These are phyloP conservation scores for Hirtodrosophila duncani DNA, from an alignment of 2,888 invertebrate genomes.

Conservation along the genomic window DNA sequence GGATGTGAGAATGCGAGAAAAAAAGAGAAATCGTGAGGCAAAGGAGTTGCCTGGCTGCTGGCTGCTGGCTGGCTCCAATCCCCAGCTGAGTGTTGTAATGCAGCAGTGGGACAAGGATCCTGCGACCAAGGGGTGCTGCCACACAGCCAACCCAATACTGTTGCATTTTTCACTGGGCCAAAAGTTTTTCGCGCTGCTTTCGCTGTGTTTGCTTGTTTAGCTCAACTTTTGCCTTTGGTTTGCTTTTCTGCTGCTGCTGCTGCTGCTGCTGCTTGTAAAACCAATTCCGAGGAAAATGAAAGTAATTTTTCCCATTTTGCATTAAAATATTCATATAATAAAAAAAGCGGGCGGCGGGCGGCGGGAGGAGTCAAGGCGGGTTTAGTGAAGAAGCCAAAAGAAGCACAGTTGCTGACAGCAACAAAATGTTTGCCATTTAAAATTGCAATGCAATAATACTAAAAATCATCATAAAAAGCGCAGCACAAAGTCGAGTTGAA, in stretches of 20 bases:
- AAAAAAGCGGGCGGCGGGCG: constrained; percentile 32
- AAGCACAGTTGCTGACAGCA: constrained; percentile 32
- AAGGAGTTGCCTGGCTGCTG: constrained; percentile 1
- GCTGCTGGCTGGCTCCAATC: constrained; percentile 5
- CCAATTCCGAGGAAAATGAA: constrained; percentile 69
- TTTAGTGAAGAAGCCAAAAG: not conserved
- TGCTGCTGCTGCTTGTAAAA: constrained; percentile 57
- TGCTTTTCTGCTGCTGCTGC: constrained; percentile 6
- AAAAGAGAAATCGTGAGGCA: constrained; percentile 13
- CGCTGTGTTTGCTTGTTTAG: constrained; percentile 50
- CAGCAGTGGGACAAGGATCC: constrained; percentile 15
- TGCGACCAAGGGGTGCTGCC: not conserved
- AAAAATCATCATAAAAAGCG: constrained; percentile 58
- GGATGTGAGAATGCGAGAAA: not conserved
- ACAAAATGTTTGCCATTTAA: constrained; percentile 63
- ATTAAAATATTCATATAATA: constrained; percentile 59
- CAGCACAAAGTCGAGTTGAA: not conserved
- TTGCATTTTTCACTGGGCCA: constrained; percentile 62
- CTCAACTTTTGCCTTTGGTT: constrained; percentile 32
- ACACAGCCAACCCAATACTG: constrained; percentile 16
- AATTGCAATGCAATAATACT: constrained; percentile 61
- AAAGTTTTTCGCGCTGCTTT: constrained; percentile 38
- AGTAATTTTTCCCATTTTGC: constrained; percentile 68
- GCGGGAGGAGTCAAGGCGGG: constrained; percentile 3
- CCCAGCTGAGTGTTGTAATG: constrained; percentile 45